Percentiles rank a stretch among this genome's conserved stretches.
Evolutionary conservation across 1,140 invertebrate species (phyloP).

Genomic region (Danaus melanippus): DNA sequence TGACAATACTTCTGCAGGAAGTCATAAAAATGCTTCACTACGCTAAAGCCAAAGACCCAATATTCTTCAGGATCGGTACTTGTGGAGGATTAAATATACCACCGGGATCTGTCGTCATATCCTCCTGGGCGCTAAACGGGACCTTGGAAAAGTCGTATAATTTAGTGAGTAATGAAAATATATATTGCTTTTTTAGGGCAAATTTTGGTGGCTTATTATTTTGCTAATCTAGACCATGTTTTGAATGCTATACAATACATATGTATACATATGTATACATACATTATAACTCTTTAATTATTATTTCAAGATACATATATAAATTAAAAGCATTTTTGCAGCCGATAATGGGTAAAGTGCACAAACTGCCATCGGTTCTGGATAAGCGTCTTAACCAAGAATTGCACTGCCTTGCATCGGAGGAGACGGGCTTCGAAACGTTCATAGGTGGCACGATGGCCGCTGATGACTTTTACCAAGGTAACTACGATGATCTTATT

Average conservation of each 20-base stretch:
- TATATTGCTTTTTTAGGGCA: too few relatives aligned
- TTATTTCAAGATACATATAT: not conserved
- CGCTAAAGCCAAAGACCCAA: conserved; percentile 80
- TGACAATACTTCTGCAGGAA: conserved; percentile 86
- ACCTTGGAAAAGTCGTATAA: conserved; percentile 77
- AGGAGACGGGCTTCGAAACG: conserved; percentile 80
- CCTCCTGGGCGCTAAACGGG: conserved; percentile 79
- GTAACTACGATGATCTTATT: conserved; percentile 52
- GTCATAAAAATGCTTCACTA: conserved; percentile 86
- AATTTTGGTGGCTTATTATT: too few relatives aligned
- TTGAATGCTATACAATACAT: too few relatives aligned
- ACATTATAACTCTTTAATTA: too few relatives aligned
- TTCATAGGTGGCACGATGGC: conserved; percentile 92
- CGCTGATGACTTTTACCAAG: conserved; percentile 97
- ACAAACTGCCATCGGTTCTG: conserved; percentile 57
- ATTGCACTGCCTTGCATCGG: conserved; percentile 75
- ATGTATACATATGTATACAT: too few relatives aligned
- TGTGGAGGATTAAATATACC: conserved; percentile 84
- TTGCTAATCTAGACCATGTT: too few relatives aligned
- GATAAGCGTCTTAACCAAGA: conserved; percentile 54
- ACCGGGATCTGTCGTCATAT: conserved; percentile 82
- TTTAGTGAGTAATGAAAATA: conserved; percentile 70
- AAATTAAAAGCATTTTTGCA: conserved; percentile 60
- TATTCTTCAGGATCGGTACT: conserved; percentile 87
- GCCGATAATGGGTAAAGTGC: conserved; percentile 86